These are phyloP conservation scores for Tamias sibiricus DNA, from an alignment of 2,113 vertebrate species.

Conservation along the genomic window DNA sequence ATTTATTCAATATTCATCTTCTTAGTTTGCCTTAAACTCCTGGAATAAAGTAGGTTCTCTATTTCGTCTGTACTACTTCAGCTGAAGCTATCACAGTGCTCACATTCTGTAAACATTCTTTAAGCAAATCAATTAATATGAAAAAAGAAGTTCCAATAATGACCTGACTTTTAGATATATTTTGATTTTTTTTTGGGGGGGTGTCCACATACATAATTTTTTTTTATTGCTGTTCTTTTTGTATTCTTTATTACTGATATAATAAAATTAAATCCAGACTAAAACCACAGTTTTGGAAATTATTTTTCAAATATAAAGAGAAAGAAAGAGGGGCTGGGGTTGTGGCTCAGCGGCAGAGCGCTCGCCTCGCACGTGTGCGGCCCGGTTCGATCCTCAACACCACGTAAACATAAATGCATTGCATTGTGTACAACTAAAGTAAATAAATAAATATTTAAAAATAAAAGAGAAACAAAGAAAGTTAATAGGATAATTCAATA, in stretches of 20 bases:
- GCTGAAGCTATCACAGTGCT: background rate
- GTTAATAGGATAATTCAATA: background rate
- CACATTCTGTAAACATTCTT: background rate
- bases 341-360: no score
- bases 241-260: background rate
- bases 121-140: background rate
- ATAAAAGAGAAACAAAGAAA: background rate
- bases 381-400: no score
- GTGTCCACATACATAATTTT: background rate
- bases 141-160: background rate
- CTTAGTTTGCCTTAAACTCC: background rate
- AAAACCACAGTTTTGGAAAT: background rate
- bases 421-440: no score
- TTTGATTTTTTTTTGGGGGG: background rate
- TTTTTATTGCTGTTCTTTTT: background rate
- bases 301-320: conserved; percentile 2
- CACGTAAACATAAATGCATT: no score
- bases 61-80: background rate
- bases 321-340: no score
- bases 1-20: background rate
- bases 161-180: background rate
- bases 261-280: background rate
- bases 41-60: background rate
- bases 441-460: no score
- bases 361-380: no score